Evolutionary conservation across 2,797 vertebrate genomes (phyloP).

Genomic region (Phoebastria nigripes): DNA sequence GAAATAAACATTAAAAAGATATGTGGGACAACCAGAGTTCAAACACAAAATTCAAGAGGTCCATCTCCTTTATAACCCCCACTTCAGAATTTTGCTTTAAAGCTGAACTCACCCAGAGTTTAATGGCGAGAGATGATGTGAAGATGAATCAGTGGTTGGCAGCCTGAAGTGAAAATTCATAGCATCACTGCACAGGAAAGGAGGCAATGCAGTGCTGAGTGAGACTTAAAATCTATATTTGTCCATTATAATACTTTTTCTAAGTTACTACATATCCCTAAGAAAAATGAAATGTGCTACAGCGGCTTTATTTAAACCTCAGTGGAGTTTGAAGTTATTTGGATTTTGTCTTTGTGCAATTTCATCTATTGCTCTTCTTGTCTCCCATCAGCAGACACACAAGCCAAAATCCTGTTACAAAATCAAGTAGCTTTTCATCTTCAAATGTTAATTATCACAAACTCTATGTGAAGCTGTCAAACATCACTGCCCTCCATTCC

Average conservation of each 20-base stretch:
- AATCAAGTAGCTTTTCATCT: constrained; percentile 26
- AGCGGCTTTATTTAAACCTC: not conserved
- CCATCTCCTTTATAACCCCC: not conserved
- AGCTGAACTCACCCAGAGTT: not conserved
- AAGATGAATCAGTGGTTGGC: not conserved
- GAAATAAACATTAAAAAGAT: constrained; percentile 11
- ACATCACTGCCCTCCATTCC: not conserved
- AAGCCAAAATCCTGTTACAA: constrained; percentile 8
- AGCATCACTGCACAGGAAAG: not conserved
- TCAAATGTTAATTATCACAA: constrained; percentile 19
- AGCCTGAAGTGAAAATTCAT: constrained; percentile 16
- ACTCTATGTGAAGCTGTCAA: not conserved
- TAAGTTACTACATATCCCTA: not conserved
- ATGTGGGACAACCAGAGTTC: not conserved
- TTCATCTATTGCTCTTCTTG: not conserved
- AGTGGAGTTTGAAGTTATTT: not conserved
- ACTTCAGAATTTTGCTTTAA: not conserved
- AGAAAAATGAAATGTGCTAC: not conserved
- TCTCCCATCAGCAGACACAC: not conserved
- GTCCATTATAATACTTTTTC: constrained; percentile 1
- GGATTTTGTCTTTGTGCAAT: not conserved
- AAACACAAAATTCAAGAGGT: not conserved
- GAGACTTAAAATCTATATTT: constrained; percentile 33
- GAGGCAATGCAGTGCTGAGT: not conserved
- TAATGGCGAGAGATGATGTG: not conserved